Base-by-base conservation (phyloP, 2,113 vertebrate genomes). In the Syngnathus typhle region DNA sequence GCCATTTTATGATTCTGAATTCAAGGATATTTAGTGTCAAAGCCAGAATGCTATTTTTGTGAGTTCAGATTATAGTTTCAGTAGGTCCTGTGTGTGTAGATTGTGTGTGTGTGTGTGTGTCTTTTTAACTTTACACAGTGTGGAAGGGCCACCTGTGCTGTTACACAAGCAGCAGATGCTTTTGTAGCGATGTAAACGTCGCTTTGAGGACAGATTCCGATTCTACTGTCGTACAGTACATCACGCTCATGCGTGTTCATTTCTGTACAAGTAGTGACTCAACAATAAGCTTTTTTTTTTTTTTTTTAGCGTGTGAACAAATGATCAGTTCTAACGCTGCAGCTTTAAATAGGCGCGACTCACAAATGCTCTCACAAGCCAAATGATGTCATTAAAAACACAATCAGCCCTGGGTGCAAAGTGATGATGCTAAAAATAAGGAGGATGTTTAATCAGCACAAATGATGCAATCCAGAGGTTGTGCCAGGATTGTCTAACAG, bases 81-180 rank as follows among this genome's bases (percentile, higher is more conserved):
- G 27, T 37, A 59, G 56, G 16, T 38, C 58, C 2, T 19, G 64
- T 71, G 69, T 65, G 54, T 47, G 60, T 41, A 37, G 21, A 56
- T 58, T 71, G 70, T 64, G 68, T 64, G 46, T 47, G 46, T 51
- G 47, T 51, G 64, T 71, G 69, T 65, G 37, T 73, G 67, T 74
- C 67, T 71, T 60, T 55, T 5, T 0, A 41, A 65, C 64, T 64
- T 55, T 80, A 70, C 68, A 72, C 65, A 75, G 60, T 68, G 60
- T 61, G 37, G 61, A 72, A 46, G 66, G 68, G 77, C 84, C 85
- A 88, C 83, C 88, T 85, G 85, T 83, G 78, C 68, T 82, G 72
- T 89, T 88, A 87, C 78, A 78, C 82, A 87, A 89, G 65, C 72
- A 64, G 47, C 83, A 88, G 82, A 87, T 88, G 82, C 82, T 79